These are phyloP conservation scores for Megamerina dolium DNA, from an alignment of 2,888 invertebrate species.

Conservation along the genomic window DNA sequence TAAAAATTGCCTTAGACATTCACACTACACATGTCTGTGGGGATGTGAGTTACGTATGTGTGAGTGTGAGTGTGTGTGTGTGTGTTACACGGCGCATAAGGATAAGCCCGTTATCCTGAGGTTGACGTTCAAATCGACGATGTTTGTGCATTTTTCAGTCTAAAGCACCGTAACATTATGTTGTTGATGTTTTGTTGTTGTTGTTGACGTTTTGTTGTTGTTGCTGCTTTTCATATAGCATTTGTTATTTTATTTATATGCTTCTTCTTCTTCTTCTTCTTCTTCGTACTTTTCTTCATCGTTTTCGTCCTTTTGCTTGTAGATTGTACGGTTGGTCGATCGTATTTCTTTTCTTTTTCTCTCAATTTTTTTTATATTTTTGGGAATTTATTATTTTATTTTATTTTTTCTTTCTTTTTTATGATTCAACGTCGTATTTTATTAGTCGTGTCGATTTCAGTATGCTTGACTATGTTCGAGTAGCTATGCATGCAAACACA, in stretches of 20 bases:
- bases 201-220: conserved; percentile 10
- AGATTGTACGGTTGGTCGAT: too few species aligned
- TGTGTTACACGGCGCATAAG: conserved; percentile 13
- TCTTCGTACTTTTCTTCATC: conserved; percentile 9
- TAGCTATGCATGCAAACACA: neutral
- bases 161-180: conserved; percentile 1
- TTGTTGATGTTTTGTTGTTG: conserved; percentile 3
- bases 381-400: conserved; percentile 4
- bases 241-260: neutral
- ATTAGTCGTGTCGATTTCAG: conserved; percentile 22
- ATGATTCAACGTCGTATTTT: conserved; percentile 25
- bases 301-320: too few species aligned
- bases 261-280: conserved; percentile 6
- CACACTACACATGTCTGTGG: too few species aligned
- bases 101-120: conserved; percentile 23
- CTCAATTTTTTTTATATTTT: conserved; percentile 1
- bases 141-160: conserved; percentile 16
- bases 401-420: conserved; percentile 15
- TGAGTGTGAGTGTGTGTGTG: neutral
- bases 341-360: neutral
- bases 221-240: too few species aligned
- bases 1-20: conserved; percentile 11
- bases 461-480: too few species aligned
- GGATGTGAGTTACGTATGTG: neutral
- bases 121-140: conserved; percentile 21